A percentile compares a stretch with the other conserved stretches of the same genome.
phyloP scores from a whole-genome alignment of 2,113 vertebrate species.

The Scomber scombrus region DNA sequence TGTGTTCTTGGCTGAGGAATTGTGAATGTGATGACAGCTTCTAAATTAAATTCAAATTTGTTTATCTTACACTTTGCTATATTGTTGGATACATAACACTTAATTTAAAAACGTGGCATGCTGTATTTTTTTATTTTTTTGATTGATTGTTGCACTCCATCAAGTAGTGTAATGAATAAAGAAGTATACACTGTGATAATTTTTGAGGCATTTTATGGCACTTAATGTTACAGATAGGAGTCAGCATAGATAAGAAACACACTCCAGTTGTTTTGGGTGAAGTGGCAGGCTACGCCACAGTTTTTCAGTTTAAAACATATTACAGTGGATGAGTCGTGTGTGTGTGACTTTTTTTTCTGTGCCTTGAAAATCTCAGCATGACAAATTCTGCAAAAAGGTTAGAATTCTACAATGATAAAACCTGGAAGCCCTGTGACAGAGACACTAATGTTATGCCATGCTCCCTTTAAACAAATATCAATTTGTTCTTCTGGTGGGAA shows the following conservation, averaged over 20 bases:
- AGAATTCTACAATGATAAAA: slow-evolving; percentile 22
- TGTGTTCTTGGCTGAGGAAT: too few relatives aligned
- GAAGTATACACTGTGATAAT: background rate
- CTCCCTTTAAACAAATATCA: slow-evolving; percentile 46
- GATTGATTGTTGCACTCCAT: background rate
- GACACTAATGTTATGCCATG: background rate
- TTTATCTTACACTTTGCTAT: too few relatives aligned
- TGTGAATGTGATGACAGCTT: too few relatives aligned
- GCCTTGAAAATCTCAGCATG: background rate
- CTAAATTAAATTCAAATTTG: too few relatives aligned
- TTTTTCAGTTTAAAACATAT: background rate
- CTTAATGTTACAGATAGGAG: background rate
- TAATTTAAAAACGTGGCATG: too few relatives aligned
- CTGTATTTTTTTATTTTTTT: too few relatives aligned
- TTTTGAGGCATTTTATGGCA: background rate
- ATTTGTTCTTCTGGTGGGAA: slow-evolving; percentile 22
- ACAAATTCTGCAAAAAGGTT: slow-evolving; percentile 29
- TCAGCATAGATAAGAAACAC: background rate
- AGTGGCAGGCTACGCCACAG: background rate
- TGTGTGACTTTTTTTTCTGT: background rate
- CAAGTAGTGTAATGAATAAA: background rate
- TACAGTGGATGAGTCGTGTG: background rate
- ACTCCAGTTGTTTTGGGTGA: background rate
- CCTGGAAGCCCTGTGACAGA: slow-evolving; percentile 16
- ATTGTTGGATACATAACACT: too few relatives aligned